Percentiles rank a stretch among this genome's conserved stretches.
phyloP scores from a whole-genome alignment of 2,888 invertebrate species.

The Hirtodrosophila cameraria region DNA sequence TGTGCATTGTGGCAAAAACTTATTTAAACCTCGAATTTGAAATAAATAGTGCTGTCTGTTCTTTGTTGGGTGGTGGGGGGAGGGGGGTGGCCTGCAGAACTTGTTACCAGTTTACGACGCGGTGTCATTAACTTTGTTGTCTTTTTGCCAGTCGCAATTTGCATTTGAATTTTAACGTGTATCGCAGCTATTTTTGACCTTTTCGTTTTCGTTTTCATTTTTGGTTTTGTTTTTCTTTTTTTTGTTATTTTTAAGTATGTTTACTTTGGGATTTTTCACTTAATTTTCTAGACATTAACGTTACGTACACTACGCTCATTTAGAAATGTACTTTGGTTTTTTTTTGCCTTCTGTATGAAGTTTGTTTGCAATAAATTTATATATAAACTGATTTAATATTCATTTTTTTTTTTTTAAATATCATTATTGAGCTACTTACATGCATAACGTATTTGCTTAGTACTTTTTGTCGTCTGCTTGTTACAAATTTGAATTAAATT shows the following conservation, averaged over 20 bases:
- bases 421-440: conserved; percentile 50
- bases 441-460: conserved; percentile 34
- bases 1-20: conserved; percentile 28
- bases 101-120: conserved; percentile 17
- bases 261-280: conserved; percentile 41
- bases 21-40: conserved; percentile 62
- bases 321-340: conserved; percentile 63
- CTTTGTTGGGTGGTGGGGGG: background rate
- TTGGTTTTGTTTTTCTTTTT: conserved; percentile 30
- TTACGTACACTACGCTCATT: conserved; percentile 57
- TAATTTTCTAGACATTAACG: conserved; percentile 42
- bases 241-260: conserved; percentile 17
- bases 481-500: conserved; percentile 37
- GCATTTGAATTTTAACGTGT: conserved; percentile 58
- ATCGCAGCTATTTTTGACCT: conserved; percentile 78
- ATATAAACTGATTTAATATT: conserved; percentile 40
- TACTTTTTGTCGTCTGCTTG: conserved; percentile 7
- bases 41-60: conserved; percentile 25
- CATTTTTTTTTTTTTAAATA: conserved; percentile 38
- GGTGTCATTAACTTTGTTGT: conserved; percentile 43
- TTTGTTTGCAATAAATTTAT: conserved; percentile 47
- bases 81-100: conserved; percentile 2
- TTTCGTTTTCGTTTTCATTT: conserved; percentile 50
- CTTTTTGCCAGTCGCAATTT: conserved; percentile 46
- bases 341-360: conserved; percentile 43